phyloP scores from a whole-genome alignment of 1,140 invertebrate species.

The Atta cephalotes region DNA sequence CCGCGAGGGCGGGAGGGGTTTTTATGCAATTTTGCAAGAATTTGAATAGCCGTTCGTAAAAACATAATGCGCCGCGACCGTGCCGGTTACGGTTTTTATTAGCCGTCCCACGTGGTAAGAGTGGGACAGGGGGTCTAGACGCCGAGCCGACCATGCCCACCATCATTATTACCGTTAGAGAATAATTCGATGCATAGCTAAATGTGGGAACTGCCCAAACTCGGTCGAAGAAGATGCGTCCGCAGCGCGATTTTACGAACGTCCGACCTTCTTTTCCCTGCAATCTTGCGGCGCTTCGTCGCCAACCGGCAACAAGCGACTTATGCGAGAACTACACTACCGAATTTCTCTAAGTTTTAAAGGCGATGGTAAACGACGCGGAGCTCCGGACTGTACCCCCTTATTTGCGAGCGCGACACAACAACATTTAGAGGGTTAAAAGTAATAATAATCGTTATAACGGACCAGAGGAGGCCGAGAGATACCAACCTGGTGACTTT shows the following conservation, averaged over 20 bases:
- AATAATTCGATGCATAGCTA: conserved; percentile 78
- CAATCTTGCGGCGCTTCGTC: conserved; percentile 53
- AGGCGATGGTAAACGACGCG: not conserved
- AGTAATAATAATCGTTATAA: conserved; percentile 46
- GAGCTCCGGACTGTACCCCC: not conserved
- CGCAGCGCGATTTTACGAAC: conserved; percentile 62
- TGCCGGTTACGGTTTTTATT: conserved; percentile 78
- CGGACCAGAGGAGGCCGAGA: not conserved
- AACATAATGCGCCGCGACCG: conserved; percentile 79
- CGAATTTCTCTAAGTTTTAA: conserved; percentile 40
- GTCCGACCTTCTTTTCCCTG: conserved; percentile 16
- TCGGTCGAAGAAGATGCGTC: conserved; percentile 18
- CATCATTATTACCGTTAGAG: conserved; percentile 80
- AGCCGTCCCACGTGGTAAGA: conserved; percentile 63
- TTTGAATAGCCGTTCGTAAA: conserved; percentile 85
- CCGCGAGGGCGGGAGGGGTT: conserved; percentile 78
- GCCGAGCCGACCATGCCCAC: conserved; percentile 65
- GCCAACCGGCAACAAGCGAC: conserved; percentile 16
- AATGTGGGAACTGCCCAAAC: conserved; percentile 79
- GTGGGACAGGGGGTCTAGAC: conserved; percentile 79
- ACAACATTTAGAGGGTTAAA: conserved; percentile 35
- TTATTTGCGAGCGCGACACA: conserved; percentile 66
- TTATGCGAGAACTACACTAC: not conserved
- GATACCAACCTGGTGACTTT: conserved; percentile 91
- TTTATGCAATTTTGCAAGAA: conserved; percentile 85